phyloP scores from a whole-genome alignment of 2,797 vertebrate genomes.

The Lerista edwardsae region DNA sequence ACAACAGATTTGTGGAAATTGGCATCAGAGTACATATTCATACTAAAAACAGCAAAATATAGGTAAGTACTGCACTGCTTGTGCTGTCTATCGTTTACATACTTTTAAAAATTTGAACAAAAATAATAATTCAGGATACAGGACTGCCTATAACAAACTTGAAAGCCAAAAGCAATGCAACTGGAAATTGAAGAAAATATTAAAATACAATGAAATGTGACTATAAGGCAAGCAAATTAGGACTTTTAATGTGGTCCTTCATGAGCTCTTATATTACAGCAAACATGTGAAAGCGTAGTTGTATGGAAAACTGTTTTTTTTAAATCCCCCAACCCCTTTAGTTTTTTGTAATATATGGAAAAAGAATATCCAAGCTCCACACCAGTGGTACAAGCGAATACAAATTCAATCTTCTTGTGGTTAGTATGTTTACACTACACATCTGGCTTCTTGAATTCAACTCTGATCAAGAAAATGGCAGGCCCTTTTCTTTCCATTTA shows the following conservation, averaged over 20 bases:
- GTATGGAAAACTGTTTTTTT: conserved; percentile 63
- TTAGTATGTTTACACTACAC: conserved; percentile 49
- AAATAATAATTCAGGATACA: conserved; percentile 70
- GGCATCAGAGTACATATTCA: conserved; percentile 76
- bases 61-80: conserved; percentile 73
- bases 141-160: conserved; percentile 74
- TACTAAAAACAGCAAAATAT: conserved; percentile 70
- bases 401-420: conserved; percentile 46
- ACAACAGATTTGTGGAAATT: conserved; percentile 75
- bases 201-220: conserved; percentile 66
- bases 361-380: conserved; percentile 40
- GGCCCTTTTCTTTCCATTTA: conserved; percentile 44
- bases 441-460: conserved; percentile 45
- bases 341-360: conserved; percentile 50
- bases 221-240: conserved; percentile 69
- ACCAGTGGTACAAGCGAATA: conserved; percentile 45
- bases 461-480: conserved; percentile 52
- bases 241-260: conserved; percentile 59
- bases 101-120: conserved; percentile 54
- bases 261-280: conserved; percentile 73
- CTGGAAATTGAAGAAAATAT: conserved; percentile 68
- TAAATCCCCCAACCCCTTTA: conserved; percentile 37
- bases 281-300: conserved; percentile 50
- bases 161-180: conserved; percentile 73
- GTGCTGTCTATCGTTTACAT: conserved; percentile 73